A percentile compares a stretch with the other conserved stretches of the same genome.
Conservation (phyloP, 1,140 invertebrate species). For the Eriosoma lanigerum region DNA sequence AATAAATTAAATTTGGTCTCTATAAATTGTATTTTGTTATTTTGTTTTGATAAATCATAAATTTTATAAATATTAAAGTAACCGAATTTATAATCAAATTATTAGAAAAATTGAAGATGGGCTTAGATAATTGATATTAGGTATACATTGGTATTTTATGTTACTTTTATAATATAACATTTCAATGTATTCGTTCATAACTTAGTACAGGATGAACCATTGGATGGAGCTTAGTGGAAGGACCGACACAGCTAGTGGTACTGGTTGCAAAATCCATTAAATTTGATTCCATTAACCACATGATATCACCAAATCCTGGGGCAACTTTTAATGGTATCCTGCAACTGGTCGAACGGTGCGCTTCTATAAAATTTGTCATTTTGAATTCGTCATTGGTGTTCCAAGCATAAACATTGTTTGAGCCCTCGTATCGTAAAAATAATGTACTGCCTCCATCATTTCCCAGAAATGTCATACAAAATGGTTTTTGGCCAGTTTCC, state of each 20-base stretch:
- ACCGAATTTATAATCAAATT: too few species aligned
- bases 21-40: too few species aligned
- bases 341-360: neutral
- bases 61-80: too few species aligned
- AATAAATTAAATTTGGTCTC: too few species aligned
- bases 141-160: too few species aligned
- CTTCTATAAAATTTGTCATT: neutral
- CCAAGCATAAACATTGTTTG: neutral
- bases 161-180: too few species aligned
- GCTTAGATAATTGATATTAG: too few species aligned
- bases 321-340: neutral
- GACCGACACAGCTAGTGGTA: neutral
- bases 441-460: neutral
- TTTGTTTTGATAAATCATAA: too few species aligned
- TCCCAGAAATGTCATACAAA: neutral
- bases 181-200: too few species aligned
- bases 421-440: neutral
- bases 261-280: neutral
- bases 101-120: too few species aligned
- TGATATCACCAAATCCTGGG: neutral
- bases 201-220: neutral
- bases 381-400: neutral
- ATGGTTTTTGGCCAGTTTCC: neutral
- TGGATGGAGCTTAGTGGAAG: neutral
- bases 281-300: neutral